These are phyloP conservation scores for Neotoma lepida DNA, from an alignment of 2,113 vertebrate genomes.

Conservation along the genomic window DNA sequence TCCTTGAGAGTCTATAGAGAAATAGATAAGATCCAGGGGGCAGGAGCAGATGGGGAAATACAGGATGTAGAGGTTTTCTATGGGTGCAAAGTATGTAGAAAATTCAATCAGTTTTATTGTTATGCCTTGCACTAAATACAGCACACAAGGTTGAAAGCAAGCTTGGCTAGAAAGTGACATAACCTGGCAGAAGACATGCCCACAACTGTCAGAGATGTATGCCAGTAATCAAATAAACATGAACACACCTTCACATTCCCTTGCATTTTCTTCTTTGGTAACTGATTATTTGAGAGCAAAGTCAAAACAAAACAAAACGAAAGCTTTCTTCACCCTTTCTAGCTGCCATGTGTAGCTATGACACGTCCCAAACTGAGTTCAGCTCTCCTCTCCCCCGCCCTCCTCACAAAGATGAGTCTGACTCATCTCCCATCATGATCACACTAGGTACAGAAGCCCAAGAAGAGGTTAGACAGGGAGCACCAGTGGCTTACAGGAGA, in stretches of 20 bases:
- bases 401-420: not conserved
- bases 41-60: not conserved
- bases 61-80: not conserved
- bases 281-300: constrained; percentile 28
- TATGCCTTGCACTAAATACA: not conserved
- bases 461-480: not conserved
- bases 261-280: constrained; percentile 28
- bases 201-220: not conserved
- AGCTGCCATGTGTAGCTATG: not conserved
- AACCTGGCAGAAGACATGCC: not conserved
- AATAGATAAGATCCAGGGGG: not conserved
- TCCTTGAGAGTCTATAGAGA: constrained; percentile 31
- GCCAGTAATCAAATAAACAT: not conserved
- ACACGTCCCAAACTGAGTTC: not conserved
- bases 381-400: not conserved
- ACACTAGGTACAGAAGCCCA: not conserved
- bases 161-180: not conserved
- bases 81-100: not conserved
- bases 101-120: not conserved
- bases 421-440: not conserved
- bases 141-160: not conserved
- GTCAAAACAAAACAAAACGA: not conserved
- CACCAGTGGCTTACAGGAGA: not conserved
- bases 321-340: not conserved
- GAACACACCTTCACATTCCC: not conserved